Percentiles rank a stretch among this genome's conserved stretches.
Conservation (phyloP, 2,113 vertebrate genomes). For the Martes martes region DNA sequence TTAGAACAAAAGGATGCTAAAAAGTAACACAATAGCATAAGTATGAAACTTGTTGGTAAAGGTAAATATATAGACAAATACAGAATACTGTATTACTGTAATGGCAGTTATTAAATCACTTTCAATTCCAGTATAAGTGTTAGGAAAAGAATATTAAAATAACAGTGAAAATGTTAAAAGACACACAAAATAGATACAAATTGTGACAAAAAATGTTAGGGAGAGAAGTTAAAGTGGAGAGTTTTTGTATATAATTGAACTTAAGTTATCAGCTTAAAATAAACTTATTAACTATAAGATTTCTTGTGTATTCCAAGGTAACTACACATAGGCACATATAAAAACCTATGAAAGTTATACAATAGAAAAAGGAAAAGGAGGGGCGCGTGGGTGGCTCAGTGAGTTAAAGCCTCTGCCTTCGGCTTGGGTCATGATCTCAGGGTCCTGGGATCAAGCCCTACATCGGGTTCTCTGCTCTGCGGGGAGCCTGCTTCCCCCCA, state of each 20-base stretch:
- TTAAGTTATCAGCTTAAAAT: not conserved
- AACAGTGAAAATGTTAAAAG: not conserved
- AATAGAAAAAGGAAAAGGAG: not conserved
- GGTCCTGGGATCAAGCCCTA: too few relatives aligned
- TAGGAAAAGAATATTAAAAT: not conserved
- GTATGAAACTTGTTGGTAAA: not conserved
- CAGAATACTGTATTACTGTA: not conserved
- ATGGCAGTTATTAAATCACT: not conserved
- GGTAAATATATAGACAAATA: not conserved
- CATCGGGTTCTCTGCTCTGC: too few relatives aligned
- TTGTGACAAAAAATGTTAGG: not conserved
- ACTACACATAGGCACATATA: not conserved
- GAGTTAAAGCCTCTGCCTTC: too few relatives aligned
- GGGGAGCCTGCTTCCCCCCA: too few relatives aligned
- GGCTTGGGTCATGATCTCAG: too few relatives aligned
- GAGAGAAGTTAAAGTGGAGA: not conserved
- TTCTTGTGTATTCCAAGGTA: not conserved
- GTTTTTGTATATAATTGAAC: not conserved
- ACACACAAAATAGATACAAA: not conserved
- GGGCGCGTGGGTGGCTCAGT: too few relatives aligned
- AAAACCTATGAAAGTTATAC: too few relatives aligned
- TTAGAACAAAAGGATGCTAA: not conserved
- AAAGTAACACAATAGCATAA: not conserved
- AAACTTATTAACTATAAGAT: not conserved
- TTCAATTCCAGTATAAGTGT: not conserved